phyloP scores from a whole-genome alignment of 1,140 invertebrate species.

The Pseudomyrmex flavicornis region DNA sequence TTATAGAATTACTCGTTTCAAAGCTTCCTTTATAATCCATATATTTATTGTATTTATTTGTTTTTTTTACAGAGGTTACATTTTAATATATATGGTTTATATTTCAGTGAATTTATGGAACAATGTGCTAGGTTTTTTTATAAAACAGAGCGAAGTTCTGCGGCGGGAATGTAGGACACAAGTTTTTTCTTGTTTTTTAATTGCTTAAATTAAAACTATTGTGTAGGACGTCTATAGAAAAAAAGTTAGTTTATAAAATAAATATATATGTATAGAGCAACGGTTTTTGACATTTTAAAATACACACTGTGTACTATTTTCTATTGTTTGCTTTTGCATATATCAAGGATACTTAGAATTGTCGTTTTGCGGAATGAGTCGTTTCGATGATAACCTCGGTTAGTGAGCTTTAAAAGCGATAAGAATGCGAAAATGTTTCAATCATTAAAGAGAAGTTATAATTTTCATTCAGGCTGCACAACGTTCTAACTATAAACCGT shows the following conservation, averaged over 20 bases:
- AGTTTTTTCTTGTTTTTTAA: no score
- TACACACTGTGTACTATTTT: neutral
- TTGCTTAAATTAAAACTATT: no score
- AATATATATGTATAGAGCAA: no score
- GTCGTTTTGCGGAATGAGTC: constrained; percentile 24
- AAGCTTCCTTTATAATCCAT: constrained; percentile 10
- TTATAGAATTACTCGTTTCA: constrained; percentile 37
- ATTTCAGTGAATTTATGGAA: no score
- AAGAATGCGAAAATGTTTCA: constrained; percentile 29
- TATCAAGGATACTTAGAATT: neutral
- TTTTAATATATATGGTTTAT: neutral
- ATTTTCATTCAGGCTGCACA: constrained; percentile 77
- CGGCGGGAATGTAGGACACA: no score
- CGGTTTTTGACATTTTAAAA: neutral
- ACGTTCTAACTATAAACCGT: constrained; percentile 66
- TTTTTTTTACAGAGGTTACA: neutral
- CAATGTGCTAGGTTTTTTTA: no score
- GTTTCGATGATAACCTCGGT: neutral
- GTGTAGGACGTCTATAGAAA: no score
- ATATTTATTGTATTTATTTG: constrained; percentile 21
- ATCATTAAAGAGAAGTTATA: constrained; percentile 79
- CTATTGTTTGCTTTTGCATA: neutral
- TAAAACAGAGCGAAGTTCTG: no score
- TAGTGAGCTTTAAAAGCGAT: constrained; percentile 7
- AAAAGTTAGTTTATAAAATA: no score